These are phyloP conservation scores for Micoletzkya japonica DNA, from an alignment of 2,888 invertebrate genomes.

Conservation along the genomic window DNA sequence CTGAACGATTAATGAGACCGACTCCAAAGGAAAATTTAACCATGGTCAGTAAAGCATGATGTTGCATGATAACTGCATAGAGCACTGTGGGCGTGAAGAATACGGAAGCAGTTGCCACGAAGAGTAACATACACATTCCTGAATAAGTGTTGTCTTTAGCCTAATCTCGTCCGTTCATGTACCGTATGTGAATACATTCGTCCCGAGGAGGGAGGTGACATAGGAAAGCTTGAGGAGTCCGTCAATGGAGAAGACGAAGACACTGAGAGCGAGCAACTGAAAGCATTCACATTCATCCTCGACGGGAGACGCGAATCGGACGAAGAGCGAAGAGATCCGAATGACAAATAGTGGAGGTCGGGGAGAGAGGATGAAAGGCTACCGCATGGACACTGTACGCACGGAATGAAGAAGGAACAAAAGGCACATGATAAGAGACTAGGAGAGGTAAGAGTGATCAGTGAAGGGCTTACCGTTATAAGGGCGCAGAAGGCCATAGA, in stretches of 20 bases:
- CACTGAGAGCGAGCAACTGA: neutral
- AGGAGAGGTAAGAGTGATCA: neutral
- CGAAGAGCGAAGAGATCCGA: neutral
- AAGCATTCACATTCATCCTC: neutral
- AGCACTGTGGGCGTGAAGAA: constrained; percentile 7
- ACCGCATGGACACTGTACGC: too few species aligned
- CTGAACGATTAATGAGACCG: neutral
- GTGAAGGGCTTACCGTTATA: neutral
- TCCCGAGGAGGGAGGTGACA: constrained; percentile 11
- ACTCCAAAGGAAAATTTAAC: neutral
- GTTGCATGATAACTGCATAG: neutral
- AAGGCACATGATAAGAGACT: neutral
- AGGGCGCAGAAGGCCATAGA: neutral
- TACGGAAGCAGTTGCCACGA: constrained; percentile 1
- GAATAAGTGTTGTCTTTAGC: neutral
- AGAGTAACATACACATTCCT: constrained; percentile 9
- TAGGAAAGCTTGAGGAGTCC: constrained; percentile 17
- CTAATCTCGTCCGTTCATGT: neutral
- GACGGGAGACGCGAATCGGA: neutral
- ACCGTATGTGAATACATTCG: constrained; percentile 25
- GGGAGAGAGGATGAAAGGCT: too few species aligned
- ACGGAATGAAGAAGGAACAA: too few species aligned
- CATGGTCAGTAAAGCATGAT: constrained; percentile 12
- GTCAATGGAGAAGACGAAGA: neutral
- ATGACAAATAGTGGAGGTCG: too few species aligned